Base-by-base conservation (phyloP, 1,140 invertebrate genomes). In the Steinernema feltiae region DNA sequence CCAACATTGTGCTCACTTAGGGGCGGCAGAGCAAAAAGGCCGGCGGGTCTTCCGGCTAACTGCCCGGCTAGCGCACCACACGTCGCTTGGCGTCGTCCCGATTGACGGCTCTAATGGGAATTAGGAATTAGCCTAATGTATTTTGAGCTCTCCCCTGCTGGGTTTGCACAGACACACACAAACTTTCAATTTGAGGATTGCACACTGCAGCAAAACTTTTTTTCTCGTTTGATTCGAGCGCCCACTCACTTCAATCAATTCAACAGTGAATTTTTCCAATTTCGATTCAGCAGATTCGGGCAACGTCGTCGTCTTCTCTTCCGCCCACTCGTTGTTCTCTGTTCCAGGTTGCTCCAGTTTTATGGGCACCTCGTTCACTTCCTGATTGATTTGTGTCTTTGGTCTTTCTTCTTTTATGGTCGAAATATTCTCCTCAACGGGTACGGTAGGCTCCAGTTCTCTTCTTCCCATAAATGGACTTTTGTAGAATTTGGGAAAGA, bases 401-500 rank as follows among this genome's bases (percentile, higher is more conserved):
- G 17, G 35, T 24, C n/a, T 31, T 73, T 73, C 27, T 46, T 48
- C 32, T 73, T 73, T 17, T n/a, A 41, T 18, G 18, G 48, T 73
- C 18, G 70, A 70, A 21, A 53, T 3, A 70, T 73, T 32, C 18
- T 31, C 29, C 12, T 41, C 72, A 24, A 48, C 73, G 21, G 48
- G 31, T 31, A 63, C 41, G 29, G 41, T 69, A 0, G 72, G 74
- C 17, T 70, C 53, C 21, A 53, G 48, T 30, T 73, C 71, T 31
- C 81, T 75, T 30, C 75, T 69, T 30, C 71, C 48, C 21, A 82
- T 73, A 48, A 81, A 79, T 30, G 78, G 81, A 78, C 87, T 87
- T 85, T 87, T 87, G 80, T 89, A 89, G 83, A 88, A 87, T 80
- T 88, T 88, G 35, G 88, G 88, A 80, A 87, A 88, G 21, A 88